A percentile compares a stretch with the other conserved stretches of the same genome.
Conservation (phyloP, 2,888 invertebrate genomes). For the Orchesellides sinensis region DNA sequence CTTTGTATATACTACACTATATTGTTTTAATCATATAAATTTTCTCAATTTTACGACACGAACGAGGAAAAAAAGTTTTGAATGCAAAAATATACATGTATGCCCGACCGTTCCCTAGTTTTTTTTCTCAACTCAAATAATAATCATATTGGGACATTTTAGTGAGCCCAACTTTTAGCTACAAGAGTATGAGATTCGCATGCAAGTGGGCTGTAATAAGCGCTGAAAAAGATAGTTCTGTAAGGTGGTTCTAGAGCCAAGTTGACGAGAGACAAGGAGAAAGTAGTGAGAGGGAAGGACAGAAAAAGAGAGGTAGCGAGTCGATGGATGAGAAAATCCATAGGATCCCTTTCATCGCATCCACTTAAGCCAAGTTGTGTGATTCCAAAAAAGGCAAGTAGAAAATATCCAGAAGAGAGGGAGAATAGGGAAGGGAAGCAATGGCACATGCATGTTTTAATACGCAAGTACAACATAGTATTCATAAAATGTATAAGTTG, state of each 20-base stretch:
- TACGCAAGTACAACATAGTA: too few species aligned
- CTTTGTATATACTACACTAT: not conserved
- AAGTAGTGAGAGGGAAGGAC: not conserved
- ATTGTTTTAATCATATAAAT: conserved; percentile 53
- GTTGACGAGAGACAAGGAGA: conserved; percentile 13
- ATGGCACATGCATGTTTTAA: too few species aligned
- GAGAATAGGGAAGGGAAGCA: too few species aligned
- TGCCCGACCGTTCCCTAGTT: conserved; percentile 12
- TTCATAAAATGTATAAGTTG: too few species aligned
- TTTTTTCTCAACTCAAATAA: conserved; percentile 36
- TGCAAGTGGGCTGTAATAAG: conserved; percentile 64
- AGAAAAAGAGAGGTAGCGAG: conserved; percentile 30
- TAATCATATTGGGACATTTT: conserved; percentile 49
- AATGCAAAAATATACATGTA: not conserved
- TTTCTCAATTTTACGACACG: conserved; percentile 35
- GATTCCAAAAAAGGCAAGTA: too few species aligned
- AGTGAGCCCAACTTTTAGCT: conserved; percentile 1
- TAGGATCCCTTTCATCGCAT: conserved; percentile 64
- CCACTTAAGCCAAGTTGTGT: conserved; percentile 64
- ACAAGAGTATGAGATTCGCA: conserved; percentile 52
- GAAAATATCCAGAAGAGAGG: too few species aligned
- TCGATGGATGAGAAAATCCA: conserved; percentile 63
- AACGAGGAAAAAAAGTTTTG: conserved; percentile 15
- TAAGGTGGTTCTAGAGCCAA: not conserved
- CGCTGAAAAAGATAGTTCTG: conserved; percentile 22